Evolutionary conservation across 2,797 vertebrate genomes (phyloP).

Genomic region (Gobio occitaniae): DNA sequence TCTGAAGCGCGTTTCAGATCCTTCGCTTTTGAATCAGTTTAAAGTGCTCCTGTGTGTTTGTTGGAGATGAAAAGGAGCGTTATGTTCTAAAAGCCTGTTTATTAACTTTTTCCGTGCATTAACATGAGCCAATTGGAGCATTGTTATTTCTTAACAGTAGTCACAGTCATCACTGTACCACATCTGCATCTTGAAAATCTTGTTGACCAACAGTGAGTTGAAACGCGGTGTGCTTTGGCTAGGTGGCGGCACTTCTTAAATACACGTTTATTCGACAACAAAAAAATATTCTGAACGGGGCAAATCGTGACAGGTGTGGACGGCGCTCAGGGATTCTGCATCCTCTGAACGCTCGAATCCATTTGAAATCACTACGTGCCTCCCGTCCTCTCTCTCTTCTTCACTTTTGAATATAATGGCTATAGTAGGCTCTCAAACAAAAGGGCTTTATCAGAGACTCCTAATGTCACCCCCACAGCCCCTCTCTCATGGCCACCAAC

Average conservation of each 20-base stretch:
- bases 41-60: constrained; percentile 72
- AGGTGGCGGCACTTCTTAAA: neutral
- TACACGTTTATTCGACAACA: constrained; percentile 69
- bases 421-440: constrained; percentile 84
- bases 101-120: constrained; percentile 5
- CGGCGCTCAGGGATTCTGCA: constrained; percentile 27
- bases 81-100: constrained; percentile 53
- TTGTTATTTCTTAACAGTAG: constrained; percentile 15
- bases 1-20: constrained; percentile 67
- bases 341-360: constrained; percentile 45
- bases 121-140: constrained; percentile 28
- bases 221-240: neutral
- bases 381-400: constrained; percentile 56
- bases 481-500: constrained; percentile 74
- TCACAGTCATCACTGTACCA: neutral
- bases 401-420: constrained; percentile 73
- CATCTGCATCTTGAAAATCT: neutral
- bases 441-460: constrained; percentile 81
- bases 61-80: constrained; percentile 64
- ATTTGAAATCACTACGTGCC: constrained; percentile 63
- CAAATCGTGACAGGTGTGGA: constrained; percentile 53
- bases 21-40: constrained; percentile 70
- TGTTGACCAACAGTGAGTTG: neutral
- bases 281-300: constrained; percentile 63
- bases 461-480: constrained; percentile 75